Conservation (phyloP, 2,888 invertebrate genomes). For the Euclidia mi region DNA sequence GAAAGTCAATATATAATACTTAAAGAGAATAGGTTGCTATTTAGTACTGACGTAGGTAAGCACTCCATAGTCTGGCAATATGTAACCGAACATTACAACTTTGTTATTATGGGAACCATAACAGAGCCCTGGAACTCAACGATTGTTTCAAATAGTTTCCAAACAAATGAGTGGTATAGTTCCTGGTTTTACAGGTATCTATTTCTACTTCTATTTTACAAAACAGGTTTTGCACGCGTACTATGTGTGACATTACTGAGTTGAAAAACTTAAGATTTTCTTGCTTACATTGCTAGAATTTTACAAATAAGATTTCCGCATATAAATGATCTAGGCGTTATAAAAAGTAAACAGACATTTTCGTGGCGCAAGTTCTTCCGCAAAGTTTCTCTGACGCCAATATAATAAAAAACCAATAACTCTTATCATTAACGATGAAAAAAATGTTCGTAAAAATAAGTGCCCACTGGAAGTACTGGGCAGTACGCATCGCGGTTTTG, state of each 20-base stretch:
- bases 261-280: too few relatives aligned
- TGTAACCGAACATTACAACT: constrained; percentile 10
- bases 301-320: not conserved
- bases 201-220: not conserved
- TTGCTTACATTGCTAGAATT: too few relatives aligned
- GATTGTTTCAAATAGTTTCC: too few relatives aligned
- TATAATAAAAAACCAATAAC: constrained; percentile 8
- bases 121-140: too few relatives aligned
- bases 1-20: constrained; percentile 12
- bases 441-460: constrained; percentile 1
- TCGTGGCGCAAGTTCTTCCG: constrained; percentile 4
- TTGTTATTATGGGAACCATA: constrained; percentile 7
- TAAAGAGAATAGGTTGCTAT: not conserved
- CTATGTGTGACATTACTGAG: too few relatives aligned
- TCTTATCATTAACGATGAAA: constrained; percentile 4
- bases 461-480: not conserved
- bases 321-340: constrained; percentile 2
- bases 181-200: too few relatives aligned
- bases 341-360: constrained; percentile 2
- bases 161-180: too few relatives aligned
- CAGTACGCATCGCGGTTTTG: too few relatives aligned
- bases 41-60: constrained; percentile 5
- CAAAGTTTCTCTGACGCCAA: not conserved
- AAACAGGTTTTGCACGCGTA: not conserved
- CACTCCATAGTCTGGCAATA: constrained; percentile 2